phyloP scores from a whole-genome alignment of 2,797 vertebrate genomes.

The Sebastes kiyomatsui region DNA sequence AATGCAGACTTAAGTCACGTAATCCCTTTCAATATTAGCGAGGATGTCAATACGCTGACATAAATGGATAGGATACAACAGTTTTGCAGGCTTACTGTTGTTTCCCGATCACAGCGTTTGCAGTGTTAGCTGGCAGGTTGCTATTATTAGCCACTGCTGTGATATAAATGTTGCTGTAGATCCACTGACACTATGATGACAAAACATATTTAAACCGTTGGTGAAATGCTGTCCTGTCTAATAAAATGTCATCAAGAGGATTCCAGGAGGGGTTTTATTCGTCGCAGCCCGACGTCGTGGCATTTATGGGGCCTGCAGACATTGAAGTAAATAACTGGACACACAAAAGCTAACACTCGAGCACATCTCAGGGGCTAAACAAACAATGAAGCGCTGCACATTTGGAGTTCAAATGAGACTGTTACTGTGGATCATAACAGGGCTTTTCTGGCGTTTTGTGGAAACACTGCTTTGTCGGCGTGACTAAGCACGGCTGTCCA shows the following conservation, averaged over 20 bases:
- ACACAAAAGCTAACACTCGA: conserved; percentile 44
- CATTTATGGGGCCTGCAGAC: conserved; percentile 53
- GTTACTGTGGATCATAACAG: conserved; percentile 50
- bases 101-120: conserved; percentile 40
- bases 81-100: conserved; percentile 50
- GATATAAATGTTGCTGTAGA: conserved; percentile 34
- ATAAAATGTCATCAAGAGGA: conserved; percentile 32
- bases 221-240: conserved; percentile 29
- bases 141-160: conserved; percentile 57
- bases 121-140: conserved; percentile 38
- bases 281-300: conserved; percentile 14
- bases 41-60: conserved; percentile 73
- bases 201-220: conserved; percentile 39
- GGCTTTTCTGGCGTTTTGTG: conserved; percentile 57
- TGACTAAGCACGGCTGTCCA: conserved; percentile 64
- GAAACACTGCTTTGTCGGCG: conserved; percentile 59
- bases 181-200: conserved; percentile 30
- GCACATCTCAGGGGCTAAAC: conserved; percentile 63
- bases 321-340: conserved; percentile 62
- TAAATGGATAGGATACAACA: conserved; percentile 49
- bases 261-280: conserved; percentile 33
- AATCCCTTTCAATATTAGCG: conserved; percentile 77
- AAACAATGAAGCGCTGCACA: conserved; percentile 50
- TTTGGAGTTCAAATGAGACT: conserved; percentile 53
- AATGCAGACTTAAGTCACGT: conserved; percentile 78